Evolutionary conservation across 2,797 vertebrate species (phyloP).

Genomic region (Leucoraja ocellata): DNA sequence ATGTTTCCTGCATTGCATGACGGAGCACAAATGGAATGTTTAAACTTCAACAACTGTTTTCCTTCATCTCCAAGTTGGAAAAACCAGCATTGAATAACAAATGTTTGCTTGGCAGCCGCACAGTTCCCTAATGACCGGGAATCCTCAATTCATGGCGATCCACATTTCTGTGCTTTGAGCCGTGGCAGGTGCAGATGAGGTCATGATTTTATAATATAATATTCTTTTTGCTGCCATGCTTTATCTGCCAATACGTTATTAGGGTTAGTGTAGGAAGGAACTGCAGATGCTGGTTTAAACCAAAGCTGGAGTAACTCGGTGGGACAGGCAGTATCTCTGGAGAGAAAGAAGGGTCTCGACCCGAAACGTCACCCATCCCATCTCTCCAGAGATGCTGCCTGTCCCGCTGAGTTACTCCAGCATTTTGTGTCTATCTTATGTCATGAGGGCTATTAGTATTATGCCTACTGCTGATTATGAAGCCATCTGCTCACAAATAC

Average conservation of each 20-base stretch:
- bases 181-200: not conserved
- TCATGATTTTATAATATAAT: no score
- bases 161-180: not conserved
- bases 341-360: no score
- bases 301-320: no score
- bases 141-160: not conserved
- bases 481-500: no score
- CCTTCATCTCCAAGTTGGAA: conserved; percentile 6
- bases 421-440: no score
- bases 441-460: not conserved
- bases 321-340: no score
- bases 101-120: not conserved
- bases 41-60: conserved; percentile 6
- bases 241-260: not conserved
- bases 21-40: not conserved
- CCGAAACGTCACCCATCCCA: no score
- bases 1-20: not conserved
- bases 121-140: not conserved
- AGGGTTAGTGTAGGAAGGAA: not conserved
- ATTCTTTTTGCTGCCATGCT: not conserved
- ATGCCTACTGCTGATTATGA: not conserved
- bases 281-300: no score
- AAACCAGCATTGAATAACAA: not conserved
- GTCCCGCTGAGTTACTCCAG: no score
- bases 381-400: no score